Percentiles rank a stretch among this genome's conserved stretches.
phyloP scores from a whole-genome alignment of 2,797 vertebrate genomes.

The Hyperoplus lanceolatus region DNA sequence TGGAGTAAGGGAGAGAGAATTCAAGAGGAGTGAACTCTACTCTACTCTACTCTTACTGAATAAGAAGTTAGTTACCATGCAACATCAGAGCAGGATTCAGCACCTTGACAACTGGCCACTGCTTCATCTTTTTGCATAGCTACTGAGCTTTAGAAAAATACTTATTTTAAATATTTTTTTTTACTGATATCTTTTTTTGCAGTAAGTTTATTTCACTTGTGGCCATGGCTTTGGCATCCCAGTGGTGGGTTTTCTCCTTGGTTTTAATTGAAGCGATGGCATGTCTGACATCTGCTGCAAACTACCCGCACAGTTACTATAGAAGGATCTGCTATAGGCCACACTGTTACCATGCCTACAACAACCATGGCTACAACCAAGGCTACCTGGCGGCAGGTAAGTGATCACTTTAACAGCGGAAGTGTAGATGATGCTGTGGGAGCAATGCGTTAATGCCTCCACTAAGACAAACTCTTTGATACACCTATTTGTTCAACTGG shows the following conservation, averaged over 20 bases:
- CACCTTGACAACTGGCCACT: conserved; percentile 23
- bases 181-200: not conserved
- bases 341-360: conserved; percentile 83
- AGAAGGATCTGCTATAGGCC: conserved; percentile 89
- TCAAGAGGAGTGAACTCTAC: conserved; percentile 33
- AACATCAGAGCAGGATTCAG: conserved; percentile 46
- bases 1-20: conserved; percentile 55
- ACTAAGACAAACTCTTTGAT: not conserved
- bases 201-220: not conserved
- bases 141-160: not conserved
- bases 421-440: conserved; percentile 8
- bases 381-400: conserved; percentile 85
- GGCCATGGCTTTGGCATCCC: conserved; percentile 54
- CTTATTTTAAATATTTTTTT: not conserved
- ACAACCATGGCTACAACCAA: conserved; percentile 65
- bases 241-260: conserved; percentile 61
- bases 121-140: not conserved
- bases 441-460: not conserved
- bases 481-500: not conserved
- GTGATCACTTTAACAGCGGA: conserved; percentile 39
- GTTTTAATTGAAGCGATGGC: conserved; percentile 60
- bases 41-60: conserved; percentile 28
- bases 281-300: conserved; percentile 68
- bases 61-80: conserved; percentile 46
- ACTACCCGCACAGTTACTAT: conserved; percentile 83